A percentile compares a stretch with the other conserved stretches of the same genome.
Conservation (phyloP, 2,797 vertebrate species). For the Diceros bicornis region DNA sequence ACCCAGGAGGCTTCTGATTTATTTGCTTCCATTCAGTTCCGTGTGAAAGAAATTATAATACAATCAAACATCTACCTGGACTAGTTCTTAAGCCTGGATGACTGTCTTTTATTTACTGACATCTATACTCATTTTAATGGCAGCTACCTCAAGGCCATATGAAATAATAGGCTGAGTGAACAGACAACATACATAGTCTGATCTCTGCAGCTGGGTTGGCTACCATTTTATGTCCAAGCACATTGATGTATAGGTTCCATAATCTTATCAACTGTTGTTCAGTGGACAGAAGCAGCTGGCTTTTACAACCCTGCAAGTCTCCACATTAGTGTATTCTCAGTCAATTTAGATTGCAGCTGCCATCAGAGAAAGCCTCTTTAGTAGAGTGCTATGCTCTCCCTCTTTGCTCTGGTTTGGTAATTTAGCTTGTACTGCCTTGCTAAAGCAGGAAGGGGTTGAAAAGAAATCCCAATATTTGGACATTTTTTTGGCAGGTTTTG, state of each 20-base stretch:
- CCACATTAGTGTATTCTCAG: not conserved
- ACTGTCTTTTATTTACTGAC: constrained; percentile 27
- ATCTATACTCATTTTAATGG: constrained; percentile 5
- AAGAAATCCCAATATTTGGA: not conserved
- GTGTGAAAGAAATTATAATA: not conserved
- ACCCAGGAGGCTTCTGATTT: not conserved
- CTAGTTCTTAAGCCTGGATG: not conserved
- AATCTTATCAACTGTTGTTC: not conserved
- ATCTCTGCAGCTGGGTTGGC: not conserved
- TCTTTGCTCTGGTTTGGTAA: not conserved
- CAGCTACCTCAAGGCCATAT: not conserved
- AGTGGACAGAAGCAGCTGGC: not conserved
- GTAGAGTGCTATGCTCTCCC: not conserved
- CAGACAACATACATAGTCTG: not conserved
- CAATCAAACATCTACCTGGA: not conserved
- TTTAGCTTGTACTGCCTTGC: not conserved
- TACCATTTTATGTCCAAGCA: not conserved
- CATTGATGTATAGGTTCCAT: not conserved
- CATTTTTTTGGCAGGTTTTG: not conserved
- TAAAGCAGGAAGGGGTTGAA: not conserved
- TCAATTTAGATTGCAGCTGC: not conserved
- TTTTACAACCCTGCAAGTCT: constrained; percentile 31
- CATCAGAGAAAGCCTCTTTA: not conserved
- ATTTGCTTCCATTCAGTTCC: not conserved
- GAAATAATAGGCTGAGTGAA: not conserved